Percentiles rank a stretch among this genome's conserved stretches.
These are phyloP conservation scores for Altica lythri DNA, from an alignment of 2,888 invertebrate genomes.

Conservation along the genomic window DNA sequence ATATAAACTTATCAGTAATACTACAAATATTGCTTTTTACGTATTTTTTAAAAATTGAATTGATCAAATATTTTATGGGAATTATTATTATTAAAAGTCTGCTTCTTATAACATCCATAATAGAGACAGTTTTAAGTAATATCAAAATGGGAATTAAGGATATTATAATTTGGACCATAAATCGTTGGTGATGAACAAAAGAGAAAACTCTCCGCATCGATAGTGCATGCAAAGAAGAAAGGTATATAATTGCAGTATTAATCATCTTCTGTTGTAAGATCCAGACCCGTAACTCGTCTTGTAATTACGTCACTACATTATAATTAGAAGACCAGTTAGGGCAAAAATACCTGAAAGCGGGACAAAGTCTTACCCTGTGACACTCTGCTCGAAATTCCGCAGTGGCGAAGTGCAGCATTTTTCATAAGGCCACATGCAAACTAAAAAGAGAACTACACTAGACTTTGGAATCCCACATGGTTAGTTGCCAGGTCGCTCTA, in stretches of 20 bases:
- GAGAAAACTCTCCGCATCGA: conserved; percentile 42
- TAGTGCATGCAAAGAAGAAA: conserved; percentile 37
- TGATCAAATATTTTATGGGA: too few species aligned
- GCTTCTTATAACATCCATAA: conserved; percentile 41
- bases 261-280: conserved; percentile 44
- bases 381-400: conserved; percentile 29
- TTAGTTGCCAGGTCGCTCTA: background rate
- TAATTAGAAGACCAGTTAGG: conserved; percentile 38
- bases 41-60: too few species aligned
- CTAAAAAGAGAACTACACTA: background rate
- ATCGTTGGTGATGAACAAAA: conserved; percentile 38
- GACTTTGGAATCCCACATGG: background rate
- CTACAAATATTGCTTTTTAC: too few species aligned
- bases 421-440: background rate
- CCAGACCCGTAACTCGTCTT: conserved; percentile 41
- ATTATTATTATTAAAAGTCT: conserved; percentile 46
- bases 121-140: conserved; percentile 47
- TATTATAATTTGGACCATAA: too few species aligned
- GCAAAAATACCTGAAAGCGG: conserved; percentile 6
- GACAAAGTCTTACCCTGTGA: conserved; percentile 27
- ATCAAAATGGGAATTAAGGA: conserved; percentile 47
- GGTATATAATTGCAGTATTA: conserved; percentile 44
- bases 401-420: conserved; percentile 13
- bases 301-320: conserved; percentile 44
- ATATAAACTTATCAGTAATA: too few species aligned